Evolutionary conservation across 2,888 invertebrate genomes (phyloP).

Genomic region (Orgyia antiqua): DNA sequence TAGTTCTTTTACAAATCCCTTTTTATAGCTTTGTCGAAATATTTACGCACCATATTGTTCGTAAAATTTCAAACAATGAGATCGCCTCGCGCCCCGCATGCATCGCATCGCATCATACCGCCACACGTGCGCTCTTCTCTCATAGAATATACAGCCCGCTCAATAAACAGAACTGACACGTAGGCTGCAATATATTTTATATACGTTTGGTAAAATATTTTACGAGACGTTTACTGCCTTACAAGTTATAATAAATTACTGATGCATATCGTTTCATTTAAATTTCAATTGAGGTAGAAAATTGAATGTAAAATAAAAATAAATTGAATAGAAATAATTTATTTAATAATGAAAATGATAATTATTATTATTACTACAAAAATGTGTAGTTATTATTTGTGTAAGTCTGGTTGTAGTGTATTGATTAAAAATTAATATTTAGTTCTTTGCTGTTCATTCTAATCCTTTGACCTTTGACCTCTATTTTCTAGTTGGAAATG

Average conservation of each 20-base stretch:
- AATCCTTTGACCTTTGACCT: too few species aligned
- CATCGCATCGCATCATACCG: background rate
- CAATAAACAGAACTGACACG: slow-evolving; percentile 49
- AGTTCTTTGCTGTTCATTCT: too few species aligned
- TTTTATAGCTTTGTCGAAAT: slow-evolving; percentile 71
- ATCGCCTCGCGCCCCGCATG: slow-evolving; percentile 21
- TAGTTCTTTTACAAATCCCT: slow-evolving; percentile 57
- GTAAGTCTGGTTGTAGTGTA: too few species aligned
- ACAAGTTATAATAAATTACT: slow-evolving; percentile 9
- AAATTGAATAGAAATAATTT: background rate
- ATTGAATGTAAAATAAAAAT: background rate
- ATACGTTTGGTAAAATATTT: slow-evolving; percentile 9
- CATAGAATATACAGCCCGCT: slow-evolving; percentile 42
- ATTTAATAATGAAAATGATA: background rate
- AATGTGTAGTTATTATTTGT: too few species aligned
- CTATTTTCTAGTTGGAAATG: too few species aligned
- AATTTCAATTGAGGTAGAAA: slow-evolving; percentile 3
- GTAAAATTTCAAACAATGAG: slow-evolving; percentile 72
- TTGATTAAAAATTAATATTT: too few species aligned
- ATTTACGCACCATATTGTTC: slow-evolving; percentile 72
- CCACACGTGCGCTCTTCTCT: slow-evolving; percentile 57
- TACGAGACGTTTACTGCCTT: slow-evolving; percentile 10
- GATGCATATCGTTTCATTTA: slow-evolving; percentile 4
- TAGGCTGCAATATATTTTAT: slow-evolving; percentile 9
- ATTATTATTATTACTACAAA: too few species aligned